A percentile compares a stretch with the other conserved stretches of the same genome.
Evolutionary conservation across 1,140 invertebrate genomes (phyloP).

Genomic region (Drosophila watanabei): DNA sequence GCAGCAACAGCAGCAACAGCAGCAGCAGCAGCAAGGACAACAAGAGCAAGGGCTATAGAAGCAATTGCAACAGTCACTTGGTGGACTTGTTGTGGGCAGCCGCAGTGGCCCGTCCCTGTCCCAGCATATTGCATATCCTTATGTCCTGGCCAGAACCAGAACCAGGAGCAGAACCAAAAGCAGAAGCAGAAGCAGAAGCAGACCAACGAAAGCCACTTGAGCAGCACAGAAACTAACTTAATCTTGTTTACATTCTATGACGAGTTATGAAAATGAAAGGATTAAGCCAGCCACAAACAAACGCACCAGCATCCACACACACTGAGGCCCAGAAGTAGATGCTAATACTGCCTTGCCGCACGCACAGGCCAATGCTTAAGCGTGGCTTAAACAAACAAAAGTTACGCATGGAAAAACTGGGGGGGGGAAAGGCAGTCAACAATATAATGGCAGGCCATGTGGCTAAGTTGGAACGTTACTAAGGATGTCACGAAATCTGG

Average conservation of each 20-base stretch:
- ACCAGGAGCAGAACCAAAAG: neutral
- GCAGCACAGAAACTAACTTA: constrained; percentile 80
- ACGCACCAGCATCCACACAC: constrained; percentile 55
- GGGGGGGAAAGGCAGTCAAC: constrained; percentile 43
- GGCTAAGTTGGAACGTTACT: constrained; percentile 15
- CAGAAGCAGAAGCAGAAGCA: neutral
- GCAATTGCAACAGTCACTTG: constrained; percentile 83
- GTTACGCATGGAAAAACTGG: constrained; percentile 70
- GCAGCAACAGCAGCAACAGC: constrained; percentile 40
- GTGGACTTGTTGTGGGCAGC: constrained; percentile 78
- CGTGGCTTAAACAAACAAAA: constrained; percentile 73
- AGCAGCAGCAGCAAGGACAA: constrained; percentile 32
- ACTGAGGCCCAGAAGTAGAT: constrained; percentile 26
- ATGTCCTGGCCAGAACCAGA: constrained; percentile 35
- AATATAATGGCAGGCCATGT: constrained; percentile 29
- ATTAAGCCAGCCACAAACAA: constrained; percentile 80
- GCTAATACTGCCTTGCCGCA: constrained; percentile 40
- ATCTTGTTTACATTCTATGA: constrained; percentile 84
- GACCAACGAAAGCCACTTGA: constrained; percentile 74
- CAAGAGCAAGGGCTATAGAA: constrained; percentile 62
- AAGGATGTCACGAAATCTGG: constrained; percentile 15
- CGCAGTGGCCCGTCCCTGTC: constrained; percentile 19
- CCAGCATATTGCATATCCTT: constrained; percentile 41
- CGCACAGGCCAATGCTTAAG: constrained; percentile 62
- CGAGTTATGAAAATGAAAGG: constrained; percentile 84